These are phyloP conservation scores for Lymantria dispar DNA, from an alignment of 2,888 invertebrate species.

Conservation along the genomic window DNA sequence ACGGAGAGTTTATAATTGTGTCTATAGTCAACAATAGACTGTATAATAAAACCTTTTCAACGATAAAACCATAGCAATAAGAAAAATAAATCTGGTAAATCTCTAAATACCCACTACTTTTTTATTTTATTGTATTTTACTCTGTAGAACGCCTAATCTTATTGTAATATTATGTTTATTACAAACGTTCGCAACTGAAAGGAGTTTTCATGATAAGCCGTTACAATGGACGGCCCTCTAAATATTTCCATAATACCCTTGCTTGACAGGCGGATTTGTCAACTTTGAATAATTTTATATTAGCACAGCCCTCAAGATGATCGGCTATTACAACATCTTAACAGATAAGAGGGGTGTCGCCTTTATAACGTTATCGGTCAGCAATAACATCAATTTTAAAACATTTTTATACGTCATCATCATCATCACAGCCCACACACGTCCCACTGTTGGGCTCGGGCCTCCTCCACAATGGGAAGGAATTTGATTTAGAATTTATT, in stretches of 20 bases:
- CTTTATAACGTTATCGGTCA: background rate
- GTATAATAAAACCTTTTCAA: no score
- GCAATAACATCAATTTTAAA: background rate
- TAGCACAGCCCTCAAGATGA: conserved; percentile 3
- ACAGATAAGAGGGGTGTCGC: conserved; percentile 5
- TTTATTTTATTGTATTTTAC: background rate
- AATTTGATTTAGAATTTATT: no score
- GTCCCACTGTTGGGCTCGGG: no score
- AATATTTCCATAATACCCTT: conserved; percentile 10
- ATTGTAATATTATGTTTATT: background rate
- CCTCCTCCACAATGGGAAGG: no score
- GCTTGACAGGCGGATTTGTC: conserved; percentile 12
- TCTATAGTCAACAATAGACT: no score
- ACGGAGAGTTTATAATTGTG: no score
- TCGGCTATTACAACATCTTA: conserved; percentile 6
- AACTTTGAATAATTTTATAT: conserved; percentile 11
- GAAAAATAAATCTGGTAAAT: no score
- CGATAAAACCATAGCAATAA: no score
- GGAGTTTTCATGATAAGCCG: background rate
- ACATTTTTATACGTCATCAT: no score
- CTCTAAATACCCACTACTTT: no score
- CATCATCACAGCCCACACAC: no score
- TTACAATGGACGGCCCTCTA: conserved; percentile 1
- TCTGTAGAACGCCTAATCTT: background rate
- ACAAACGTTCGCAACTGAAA: background rate